Percentiles rank a stretch among this genome's conserved stretches.
phyloP scores from a whole-genome alignment of 2,797 vertebrate species.

The Pseudochirops corinnae region DNA sequence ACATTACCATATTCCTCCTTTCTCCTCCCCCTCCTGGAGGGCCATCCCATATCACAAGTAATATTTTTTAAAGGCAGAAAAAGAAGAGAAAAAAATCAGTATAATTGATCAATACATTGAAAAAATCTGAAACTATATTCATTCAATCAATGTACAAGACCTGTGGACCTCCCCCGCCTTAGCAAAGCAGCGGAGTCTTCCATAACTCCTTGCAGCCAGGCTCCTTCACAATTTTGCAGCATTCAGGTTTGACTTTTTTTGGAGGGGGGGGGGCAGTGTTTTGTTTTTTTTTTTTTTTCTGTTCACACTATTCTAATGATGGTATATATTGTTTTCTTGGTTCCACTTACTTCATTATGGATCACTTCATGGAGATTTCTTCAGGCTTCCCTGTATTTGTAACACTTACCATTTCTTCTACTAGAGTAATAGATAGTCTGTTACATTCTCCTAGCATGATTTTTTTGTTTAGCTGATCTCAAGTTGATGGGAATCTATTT shows the following conservation, averaged over 20 bases:
- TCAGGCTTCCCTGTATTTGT: neutral
- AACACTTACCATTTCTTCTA: neutral
- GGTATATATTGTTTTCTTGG: neutral
- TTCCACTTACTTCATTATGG: neutral
- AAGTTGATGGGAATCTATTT: neutral
- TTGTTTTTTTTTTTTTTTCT: neutral
- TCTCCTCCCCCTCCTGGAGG: neutral
- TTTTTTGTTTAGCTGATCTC: neutral
- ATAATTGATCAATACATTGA: neutral
- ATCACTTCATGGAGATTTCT: neutral
- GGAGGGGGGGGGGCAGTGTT: too few relatives aligned
- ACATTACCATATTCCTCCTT: neutral
- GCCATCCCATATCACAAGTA: neutral
- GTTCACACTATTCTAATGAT: neutral
- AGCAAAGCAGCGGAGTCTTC: neutral
- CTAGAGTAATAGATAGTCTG: neutral
- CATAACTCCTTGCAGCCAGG: neutral
- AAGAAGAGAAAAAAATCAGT: conserved; percentile 8
- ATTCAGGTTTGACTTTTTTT: neutral
- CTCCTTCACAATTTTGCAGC: neutral
- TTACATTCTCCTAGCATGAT: rapidly evolving
- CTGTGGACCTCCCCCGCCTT: neutral
- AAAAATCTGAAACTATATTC: neutral
- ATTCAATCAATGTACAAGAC: neutral
- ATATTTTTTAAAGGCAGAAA: neutral